Evolutionary conservation across 64 coral and sea anemone genomes (phyloP), one percentile per base, ranked within the genome.

Genomic region (Acropora tenuis): DNA sequence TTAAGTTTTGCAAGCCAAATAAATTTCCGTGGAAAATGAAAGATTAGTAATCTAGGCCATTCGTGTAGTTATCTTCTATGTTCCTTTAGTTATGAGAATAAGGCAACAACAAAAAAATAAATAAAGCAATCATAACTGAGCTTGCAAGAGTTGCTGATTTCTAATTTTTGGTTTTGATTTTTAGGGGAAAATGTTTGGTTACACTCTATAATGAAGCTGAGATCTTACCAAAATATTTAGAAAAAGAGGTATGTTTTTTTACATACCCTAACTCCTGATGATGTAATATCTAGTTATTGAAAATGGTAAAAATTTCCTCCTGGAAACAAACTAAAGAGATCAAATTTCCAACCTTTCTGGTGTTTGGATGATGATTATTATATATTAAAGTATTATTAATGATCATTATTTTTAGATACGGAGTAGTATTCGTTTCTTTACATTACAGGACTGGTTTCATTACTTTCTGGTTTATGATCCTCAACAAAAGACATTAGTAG

Each of bases 391-490:
- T 59, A 12, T 5, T 59, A 12, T 59, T 59, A 5, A 5, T 59
- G 55, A 7, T 5, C 5, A 7, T 5, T 30, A 30, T 30, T 30
- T 30, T 30, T 30, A 30, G 30, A 30, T 30, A 30, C 30, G 0
- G 30, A 30, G 30, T 30, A 30, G 30, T 30, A 30, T 30, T 30
- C 30, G 30, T 88, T 16, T 48, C 6, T 18, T 76, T 13, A 83
- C 57, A 41, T 47, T 72, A 16, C 71, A 98, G 97, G 97, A 98
- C 74, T 98, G 97, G 97, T 98, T 98, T 88, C 92, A 94, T 6
- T 98, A 98, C 76, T 98, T 95, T 69, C 52, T 98, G 47, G 97
- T 98, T 77, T 98, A 98, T 77, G 97, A 98, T 79, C 97, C 97
- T 11, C 97, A 98, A 89, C 97, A 98, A 88, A 98, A 98, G 45